Conservation (phyloP, 2,113 vertebrate species). For the Barbus barbus region DNA sequence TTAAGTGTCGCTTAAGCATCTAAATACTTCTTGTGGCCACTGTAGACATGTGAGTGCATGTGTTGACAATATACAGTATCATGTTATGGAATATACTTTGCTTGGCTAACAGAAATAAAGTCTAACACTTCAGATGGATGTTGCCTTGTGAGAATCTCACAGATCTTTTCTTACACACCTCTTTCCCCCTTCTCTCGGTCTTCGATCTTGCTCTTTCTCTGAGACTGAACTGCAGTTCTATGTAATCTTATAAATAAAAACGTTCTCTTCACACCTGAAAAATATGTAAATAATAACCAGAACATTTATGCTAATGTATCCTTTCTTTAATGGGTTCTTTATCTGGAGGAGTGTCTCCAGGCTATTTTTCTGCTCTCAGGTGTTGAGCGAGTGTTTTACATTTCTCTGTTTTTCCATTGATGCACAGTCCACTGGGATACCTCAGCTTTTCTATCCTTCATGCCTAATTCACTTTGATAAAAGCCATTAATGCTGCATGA, state of each 20-base stretch:
- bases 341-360: constrained; percentile 33
- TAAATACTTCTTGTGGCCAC: no score
- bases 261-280: neutral
- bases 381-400: constrained; percentile 33
- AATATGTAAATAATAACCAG: constrained; percentile 19
- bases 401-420: constrained; percentile 26
- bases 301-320: constrained; percentile 34
- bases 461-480: constrained; percentile 50
- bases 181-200: neutral
- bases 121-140: neutral
- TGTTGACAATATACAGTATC: no score
- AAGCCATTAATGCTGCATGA: constrained; percentile 33
- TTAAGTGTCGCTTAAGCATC: no score
- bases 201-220: neutral
- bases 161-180: neutral
- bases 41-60: no score
- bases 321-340: constrained; percentile 38
- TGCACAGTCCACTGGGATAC: constrained; percentile 19
- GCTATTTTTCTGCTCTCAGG: constrained; percentile 40
- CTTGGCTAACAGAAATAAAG: neutral
- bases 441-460: constrained; percentile 39
- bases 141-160: neutral
- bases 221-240: neutral
- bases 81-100: neutral
- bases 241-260: neutral